A percentile compares a stretch with the other conserved stretches of the same genome.
These are phyloP conservation scores for Scaptomyza reducta DNA, from an alignment of 2,888 invertebrate genomes.

Conservation along the genomic window DNA sequence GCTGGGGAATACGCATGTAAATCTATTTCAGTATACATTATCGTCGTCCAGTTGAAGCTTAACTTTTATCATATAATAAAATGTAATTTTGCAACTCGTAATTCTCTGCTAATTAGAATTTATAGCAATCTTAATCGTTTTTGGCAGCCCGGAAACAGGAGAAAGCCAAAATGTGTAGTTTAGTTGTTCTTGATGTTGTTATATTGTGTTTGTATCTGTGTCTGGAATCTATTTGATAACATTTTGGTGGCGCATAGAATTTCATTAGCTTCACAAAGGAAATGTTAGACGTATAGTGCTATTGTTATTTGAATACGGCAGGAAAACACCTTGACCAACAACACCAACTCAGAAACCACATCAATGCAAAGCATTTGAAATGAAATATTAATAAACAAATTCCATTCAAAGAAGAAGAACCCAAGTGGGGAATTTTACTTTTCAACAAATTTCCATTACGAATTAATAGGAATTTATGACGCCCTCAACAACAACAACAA, in stretches of 20 bases:
- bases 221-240: slow-evolving; percentile 49
- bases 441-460: slow-evolving; percentile 73
- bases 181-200: not conserved
- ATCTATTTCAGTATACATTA: slow-evolving; percentile 78
- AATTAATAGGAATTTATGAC: slow-evolving; percentile 79
- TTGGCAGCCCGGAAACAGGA: slow-evolving; percentile 55
- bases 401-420: slow-evolving; percentile 32
- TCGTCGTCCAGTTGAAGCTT: slow-evolving; percentile 79
- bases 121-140: slow-evolving; percentile 77
- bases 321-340: slow-evolving; percentile 37
- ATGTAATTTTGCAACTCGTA: slow-evolving; percentile 80
- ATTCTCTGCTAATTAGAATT: slow-evolving; percentile 80
- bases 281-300: slow-evolving; percentile 24
- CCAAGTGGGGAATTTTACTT: slow-evolving; percentile 32
- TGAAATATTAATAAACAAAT: slow-evolving; percentile 73
- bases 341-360: slow-evolving; percentile 2
- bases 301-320: slow-evolving; percentile 24
- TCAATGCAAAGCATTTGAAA: slow-evolving; percentile 47
- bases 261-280: slow-evolving; percentile 45
- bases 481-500: slow-evolving; percentile 22
- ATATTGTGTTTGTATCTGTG: slow-evolving; percentile 5
- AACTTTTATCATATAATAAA: slow-evolving; percentile 81
- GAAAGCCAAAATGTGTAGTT: slow-evolving; percentile 11
- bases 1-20: slow-evolving; percentile 76
- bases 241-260: slow-evolving; percentile 44